Evolutionary conservation across 1,140 invertebrate genomes (phyloP), one percentile per base, ranked within the genome.

Genomic region (Hestina assimilis): DNA sequence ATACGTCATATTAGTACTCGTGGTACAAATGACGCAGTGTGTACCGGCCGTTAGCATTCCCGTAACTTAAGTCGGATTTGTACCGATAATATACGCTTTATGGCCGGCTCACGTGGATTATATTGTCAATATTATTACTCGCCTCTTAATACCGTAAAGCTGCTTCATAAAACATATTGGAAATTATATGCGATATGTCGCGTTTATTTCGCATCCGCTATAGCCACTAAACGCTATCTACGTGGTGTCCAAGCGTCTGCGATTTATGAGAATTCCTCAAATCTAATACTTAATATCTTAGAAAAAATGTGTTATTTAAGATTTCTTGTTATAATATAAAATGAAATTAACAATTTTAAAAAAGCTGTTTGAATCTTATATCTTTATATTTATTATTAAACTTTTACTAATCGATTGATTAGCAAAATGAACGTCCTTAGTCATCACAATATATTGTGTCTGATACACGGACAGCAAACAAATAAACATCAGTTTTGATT

Each of bases 101-200:
- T 77, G 68, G 69, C 70, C 47, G 62, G 63, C 52, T 69, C 59
- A 57, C 57, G 26, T 63, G 77, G 79, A 85, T 83, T 83, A 85
- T 68, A 69, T 65, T 78, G 79, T 82, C 82, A 80, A 85, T 85
- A 85, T 81, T 85, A 85, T 85, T 83, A 83, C 78, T 66, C 77
- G 82, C 75, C 71, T 75, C 69, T 80, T 85, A 85, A 85, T 85
- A 82, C 82, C 79, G 80, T 82, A 83, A 79, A 85, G 78, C 82
- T 66, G 69, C 48, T 75, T 72, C 78, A 71, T 85, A 85, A 83
- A 83, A 83, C 77, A 83, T 85, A 85, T 82, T 82, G 79, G 72
- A 74, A 77, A 77, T 77, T 73, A 53, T 52, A 53, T 53, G 54
- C 54, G 55, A 50, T 58, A 58, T 38, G 47, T 58, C 14, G 38